These are phyloP conservation scores for Aricia agestis DNA, from an alignment of 1,140 invertebrate genomes.

Conservation along the genomic window DNA sequence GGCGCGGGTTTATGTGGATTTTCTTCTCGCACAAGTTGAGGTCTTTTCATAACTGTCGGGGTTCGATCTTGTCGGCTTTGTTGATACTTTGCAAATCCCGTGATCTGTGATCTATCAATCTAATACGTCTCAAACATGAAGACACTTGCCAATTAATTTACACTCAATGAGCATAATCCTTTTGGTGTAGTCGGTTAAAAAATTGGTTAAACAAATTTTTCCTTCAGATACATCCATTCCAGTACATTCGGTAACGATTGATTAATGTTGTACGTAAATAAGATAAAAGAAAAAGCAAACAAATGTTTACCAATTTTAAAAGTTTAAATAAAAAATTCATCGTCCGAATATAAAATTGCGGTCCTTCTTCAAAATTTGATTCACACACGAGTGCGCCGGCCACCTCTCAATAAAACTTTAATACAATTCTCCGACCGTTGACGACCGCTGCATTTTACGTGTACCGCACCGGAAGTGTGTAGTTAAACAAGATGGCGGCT, in stretches of 20 bases:
- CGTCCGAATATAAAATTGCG: conserved; percentile 8
- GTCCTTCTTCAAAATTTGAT: conserved; percentile 35
- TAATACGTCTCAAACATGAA: no score
- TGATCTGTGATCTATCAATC: conserved; percentile 20
- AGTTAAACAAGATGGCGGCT: conserved; percentile 69
- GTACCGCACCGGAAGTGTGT: conserved; percentile 58
- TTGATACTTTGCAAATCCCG: conserved; percentile 44
- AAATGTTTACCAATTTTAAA: neutral
- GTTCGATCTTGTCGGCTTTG: conserved; percentile 53
- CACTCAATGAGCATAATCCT: no score
- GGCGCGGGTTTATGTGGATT: conserved; percentile 55
- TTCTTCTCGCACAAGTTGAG: conserved; percentile 47
- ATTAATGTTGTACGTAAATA: neutral
- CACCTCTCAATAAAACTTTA: conserved; percentile 47
- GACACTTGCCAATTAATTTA: no score
- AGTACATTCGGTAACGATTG: neutral
- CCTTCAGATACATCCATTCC: neutral
- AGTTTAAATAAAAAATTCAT: neutral
- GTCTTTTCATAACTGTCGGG: conserved; percentile 68
- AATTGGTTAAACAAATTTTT: no score
- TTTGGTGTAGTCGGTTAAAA: no score
- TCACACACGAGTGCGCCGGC: conserved; percentile 37
- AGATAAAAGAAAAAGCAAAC: neutral
- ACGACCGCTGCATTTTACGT: conserved; percentile 51
- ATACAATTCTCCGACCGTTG: conserved; percentile 47